Base-by-base conservation (phyloP, 2,888 invertebrate genomes). In the Muscina levida region DNA sequence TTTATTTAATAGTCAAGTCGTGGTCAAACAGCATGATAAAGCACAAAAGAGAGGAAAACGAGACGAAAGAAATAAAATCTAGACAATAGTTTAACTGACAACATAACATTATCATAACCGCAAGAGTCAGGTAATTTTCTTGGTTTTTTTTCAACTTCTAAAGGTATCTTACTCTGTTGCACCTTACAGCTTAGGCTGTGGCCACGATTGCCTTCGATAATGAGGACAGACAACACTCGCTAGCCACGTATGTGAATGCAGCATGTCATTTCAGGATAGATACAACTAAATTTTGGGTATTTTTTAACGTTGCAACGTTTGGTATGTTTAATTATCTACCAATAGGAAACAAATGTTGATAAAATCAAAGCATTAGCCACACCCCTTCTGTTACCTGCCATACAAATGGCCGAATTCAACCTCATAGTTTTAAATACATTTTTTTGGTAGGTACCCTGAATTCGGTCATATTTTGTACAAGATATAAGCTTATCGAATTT, bases 1-100 rank as follows among this genome's bases (percentile, higher is more conserved):
- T 78, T 73, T 78, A 73, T 73, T 73, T 78, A 73, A 78, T 78
- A 78, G 78, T 53, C 73, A 78, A 59, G 70, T 78, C 78, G 73
- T 72, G 68, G 77, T 68, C 72, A 56, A 76, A 76, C 53, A 70
- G 42, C 62, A 76, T 70, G 70, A 76, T 65, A 65, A 56, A 56
- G 62, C 53, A 76, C 42, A 65, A 75, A 76, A 8, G 26, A 42
- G 19, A 46, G 15, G 39, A 72, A 19, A 53, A 65, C 13, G n/a
- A 42, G 46, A 22, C 65, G 19, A 66, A 72, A 56, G 72, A 51
- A 66, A 31, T 31, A 46, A 66, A 46, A 67, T 68, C 62, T 73
- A 56, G 26, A 73, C 78, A 73, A 73, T 78, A 70, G 73, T 73
- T 70, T 70, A 68, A 65, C 78, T 73, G 65, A 65, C 68, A 73